Percentiles rank a stretch among this genome's conserved stretches.
Conservation (phyloP, 2,888 invertebrate genomes). For the Xylota segnis region DNA sequence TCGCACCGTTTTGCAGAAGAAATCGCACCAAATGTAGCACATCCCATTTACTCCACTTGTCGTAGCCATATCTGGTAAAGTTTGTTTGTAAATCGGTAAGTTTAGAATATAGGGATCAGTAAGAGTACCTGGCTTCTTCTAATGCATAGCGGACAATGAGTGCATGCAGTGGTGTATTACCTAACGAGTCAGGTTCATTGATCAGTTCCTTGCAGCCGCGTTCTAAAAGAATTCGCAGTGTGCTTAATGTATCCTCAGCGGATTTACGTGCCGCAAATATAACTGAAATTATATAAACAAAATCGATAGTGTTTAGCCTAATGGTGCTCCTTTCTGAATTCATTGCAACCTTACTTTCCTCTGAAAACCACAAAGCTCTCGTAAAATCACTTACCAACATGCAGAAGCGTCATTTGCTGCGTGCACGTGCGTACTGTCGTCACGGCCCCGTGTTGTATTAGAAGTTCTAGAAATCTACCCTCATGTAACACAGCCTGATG, state of each 20-base stretch:
- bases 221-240: conserved; percentile 89
- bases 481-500: conserved; percentile 91
- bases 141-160: conserved; percentile 88
- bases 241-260: conserved; percentile 89
- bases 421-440: conserved; percentile 89
- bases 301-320: neutral
- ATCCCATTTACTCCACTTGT: conserved; percentile 91
- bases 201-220: conserved; percentile 90
- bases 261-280: conserved; percentile 89
- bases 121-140: conserved; percentile 86
- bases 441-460: conserved; percentile 89
- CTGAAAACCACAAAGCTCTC: no score
- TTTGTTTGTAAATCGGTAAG: neutral
- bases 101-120: neutral
- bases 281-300: conserved; percentile 81
- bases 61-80: conserved; percentile 86
- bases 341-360: no score
- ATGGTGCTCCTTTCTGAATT: no score
- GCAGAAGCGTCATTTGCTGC: conserved; percentile 89
- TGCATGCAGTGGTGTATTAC: conserved; percentile 90
- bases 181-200: conserved; percentile 89
- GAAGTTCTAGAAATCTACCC: conserved; percentile 88
- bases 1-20: conserved; percentile 88
- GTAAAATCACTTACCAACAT: conserved; percentile 87
- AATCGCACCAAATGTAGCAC: conserved; percentile 89